Conservation (phyloP, 2,113 vertebrate species). For the Corythornis madagascariensis region DNA sequence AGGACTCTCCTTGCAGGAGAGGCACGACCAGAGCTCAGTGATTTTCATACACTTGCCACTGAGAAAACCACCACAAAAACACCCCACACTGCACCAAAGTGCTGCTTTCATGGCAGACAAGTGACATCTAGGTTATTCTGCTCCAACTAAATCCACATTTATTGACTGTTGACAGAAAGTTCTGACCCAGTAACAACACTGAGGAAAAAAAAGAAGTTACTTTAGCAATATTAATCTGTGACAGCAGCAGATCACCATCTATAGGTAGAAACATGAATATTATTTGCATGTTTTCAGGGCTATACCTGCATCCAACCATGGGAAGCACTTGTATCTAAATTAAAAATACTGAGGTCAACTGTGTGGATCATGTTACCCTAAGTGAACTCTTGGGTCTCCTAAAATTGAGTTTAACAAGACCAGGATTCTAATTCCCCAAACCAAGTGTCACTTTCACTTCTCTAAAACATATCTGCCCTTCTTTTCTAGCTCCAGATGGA, state of each 20-base stretch:
- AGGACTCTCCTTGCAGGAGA: neutral
- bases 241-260: conserved; percentile 28
- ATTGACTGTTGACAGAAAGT: neutral
- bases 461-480: neutral
- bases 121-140: neutral
- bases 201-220: neutral
- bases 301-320: neutral
- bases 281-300: neutral
- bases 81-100: neutral
- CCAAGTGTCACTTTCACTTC: neutral
- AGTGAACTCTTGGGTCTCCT: neutral
- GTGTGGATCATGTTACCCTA: neutral
- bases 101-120: neutral
- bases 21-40: neutral
- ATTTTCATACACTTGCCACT: neutral
- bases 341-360: neutral
- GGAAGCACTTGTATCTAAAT: neutral
- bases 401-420: neutral
- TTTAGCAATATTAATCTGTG: neutral
- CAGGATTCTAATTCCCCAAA: neutral
- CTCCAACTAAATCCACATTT: neutral
- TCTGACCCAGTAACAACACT: neutral
- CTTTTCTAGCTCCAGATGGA: neutral
- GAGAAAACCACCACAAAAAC: neutral
- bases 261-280: neutral